Conservation (phyloP, 2,888 invertebrate species). For the Pheosia tremula region DNA sequence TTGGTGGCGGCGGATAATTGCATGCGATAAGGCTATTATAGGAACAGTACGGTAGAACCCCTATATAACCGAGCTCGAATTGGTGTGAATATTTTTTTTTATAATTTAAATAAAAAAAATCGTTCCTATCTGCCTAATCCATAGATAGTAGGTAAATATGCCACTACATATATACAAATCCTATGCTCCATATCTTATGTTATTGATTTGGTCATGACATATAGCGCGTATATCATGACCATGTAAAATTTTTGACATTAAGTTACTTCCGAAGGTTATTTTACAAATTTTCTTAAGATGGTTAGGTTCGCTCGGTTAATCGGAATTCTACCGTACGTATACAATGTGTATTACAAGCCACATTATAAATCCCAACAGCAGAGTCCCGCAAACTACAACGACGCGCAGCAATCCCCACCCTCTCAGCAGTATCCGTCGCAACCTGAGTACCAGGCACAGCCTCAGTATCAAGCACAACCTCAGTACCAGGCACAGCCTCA, state of each 20-base stretch:
- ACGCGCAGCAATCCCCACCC: constrained; percentile 73
- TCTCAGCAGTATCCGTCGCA: constrained; percentile 43
- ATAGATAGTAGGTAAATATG: too few relatives aligned
- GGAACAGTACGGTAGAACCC: constrained; percentile 12
- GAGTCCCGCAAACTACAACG: constrained; percentile 76
- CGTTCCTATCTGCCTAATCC: too few relatives aligned
- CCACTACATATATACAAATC: too few relatives aligned
- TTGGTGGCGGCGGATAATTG: constrained; percentile 58
- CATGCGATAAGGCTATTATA: constrained; percentile 46
- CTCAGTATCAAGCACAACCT: constrained; percentile 44
- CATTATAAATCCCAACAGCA: constrained; percentile 70
- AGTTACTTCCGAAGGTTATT: background rate
- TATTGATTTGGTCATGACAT: too few relatives aligned
- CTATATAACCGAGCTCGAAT: constrained; percentile 1
- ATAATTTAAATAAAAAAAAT: too few relatives aligned
- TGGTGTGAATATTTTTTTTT: too few relatives aligned
- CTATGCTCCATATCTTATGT: too few relatives aligned
- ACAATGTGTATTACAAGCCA: constrained; percentile 48
- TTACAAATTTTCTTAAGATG: background rate
- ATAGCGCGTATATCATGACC: too few relatives aligned
- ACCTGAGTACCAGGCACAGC: constrained; percentile 40
- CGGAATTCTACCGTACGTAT: constrained; percentile 12
- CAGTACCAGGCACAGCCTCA: constrained; percentile 51
- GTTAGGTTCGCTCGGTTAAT: background rate
- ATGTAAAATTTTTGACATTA: too few relatives aligned